phyloP scores from a whole-genome alignment of 2,113 vertebrate species.

The Poeciliopsis turrubarensis region DNA sequence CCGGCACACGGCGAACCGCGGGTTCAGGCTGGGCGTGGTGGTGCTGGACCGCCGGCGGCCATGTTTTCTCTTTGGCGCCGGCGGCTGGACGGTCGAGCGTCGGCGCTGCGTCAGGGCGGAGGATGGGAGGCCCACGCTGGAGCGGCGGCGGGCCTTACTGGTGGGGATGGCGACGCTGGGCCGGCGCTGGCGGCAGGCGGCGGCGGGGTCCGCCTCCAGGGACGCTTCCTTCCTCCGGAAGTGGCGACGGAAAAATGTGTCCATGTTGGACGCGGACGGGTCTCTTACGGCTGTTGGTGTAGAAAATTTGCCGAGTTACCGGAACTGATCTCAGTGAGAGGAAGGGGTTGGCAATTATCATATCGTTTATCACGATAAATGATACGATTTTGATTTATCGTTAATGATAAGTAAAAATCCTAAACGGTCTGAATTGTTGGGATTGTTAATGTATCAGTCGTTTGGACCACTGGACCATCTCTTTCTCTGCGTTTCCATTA shows the following conservation, averaged over 20 bases:
- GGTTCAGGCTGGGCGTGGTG: constrained; percentile 83
- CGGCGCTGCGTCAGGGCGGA: constrained; percentile 76
- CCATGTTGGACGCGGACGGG: constrained; percentile 76
- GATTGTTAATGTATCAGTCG: too few relatives aligned
- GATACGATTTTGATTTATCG: too few relatives aligned
- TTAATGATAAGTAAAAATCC: too few relatives aligned
- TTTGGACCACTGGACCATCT: too few relatives aligned
- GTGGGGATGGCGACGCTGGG: constrained; percentile 81
- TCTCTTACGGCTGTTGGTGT: constrained; percentile 29
- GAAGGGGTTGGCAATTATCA: too few relatives aligned
- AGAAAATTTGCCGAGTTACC: constrained; percentile 31
- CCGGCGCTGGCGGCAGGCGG: constrained; percentile 56
- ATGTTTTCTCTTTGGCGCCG: background rate
- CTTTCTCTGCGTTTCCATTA: too few relatives aligned
- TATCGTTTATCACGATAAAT: too few relatives aligned
- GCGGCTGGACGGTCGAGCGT: constrained; percentile 75
- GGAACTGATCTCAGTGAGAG: background rate
- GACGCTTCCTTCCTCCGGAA: constrained; percentile 82
- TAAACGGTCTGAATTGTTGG: too few relatives aligned
- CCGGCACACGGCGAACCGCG: constrained; percentile 79
- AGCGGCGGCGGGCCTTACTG: constrained; percentile 86
- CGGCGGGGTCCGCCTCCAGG: background rate
- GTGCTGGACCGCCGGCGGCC: constrained; percentile 87
- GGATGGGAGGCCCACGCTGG: constrained; percentile 85
- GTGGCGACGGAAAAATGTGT: constrained; percentile 90